Percentiles rank a stretch among this genome's conserved stretches.
phyloP scores from a whole-genome alignment of 2,113 vertebrate genomes.

The Anhinga anhinga region DNA sequence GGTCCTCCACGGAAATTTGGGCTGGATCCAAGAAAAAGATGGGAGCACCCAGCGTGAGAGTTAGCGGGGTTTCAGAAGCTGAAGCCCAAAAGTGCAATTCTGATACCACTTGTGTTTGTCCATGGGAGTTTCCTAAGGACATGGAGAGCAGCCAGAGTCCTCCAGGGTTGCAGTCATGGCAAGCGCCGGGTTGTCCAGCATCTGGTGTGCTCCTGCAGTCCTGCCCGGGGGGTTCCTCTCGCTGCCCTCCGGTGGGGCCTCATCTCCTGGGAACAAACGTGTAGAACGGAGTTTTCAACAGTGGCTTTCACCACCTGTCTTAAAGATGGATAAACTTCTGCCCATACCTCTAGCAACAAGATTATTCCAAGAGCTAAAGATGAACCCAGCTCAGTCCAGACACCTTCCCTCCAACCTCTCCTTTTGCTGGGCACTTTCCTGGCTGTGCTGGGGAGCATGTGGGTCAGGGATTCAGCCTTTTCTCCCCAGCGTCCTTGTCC shows the following conservation, averaged over 20 bases:
- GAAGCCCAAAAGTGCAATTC: not conserved
- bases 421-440: not conserved
- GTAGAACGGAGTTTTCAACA: not conserved
- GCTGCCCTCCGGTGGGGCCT: not conserved
- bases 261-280: not conserved
- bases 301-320: not conserved
- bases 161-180: not conserved
- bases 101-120: not conserved
- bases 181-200: not conserved
- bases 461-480: not conserved
- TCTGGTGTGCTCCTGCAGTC: not conserved
- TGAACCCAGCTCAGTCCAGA: not conserved
- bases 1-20: not conserved
- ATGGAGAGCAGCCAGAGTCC: not conserved
- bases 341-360: not conserved
- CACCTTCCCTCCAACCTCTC: not conserved
- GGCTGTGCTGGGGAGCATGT: not conserved
- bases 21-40: not conserved
- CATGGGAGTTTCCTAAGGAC: not conserved
- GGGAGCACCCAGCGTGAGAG: not conserved
- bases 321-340: not conserved
- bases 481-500: not conserved
- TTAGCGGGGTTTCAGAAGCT: not conserved
- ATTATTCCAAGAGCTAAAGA: not conserved
- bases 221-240: not conserved